phyloP scores from a whole-genome alignment of 2,888 invertebrate genomes.

The Drosophila imparisetae region DNA sequence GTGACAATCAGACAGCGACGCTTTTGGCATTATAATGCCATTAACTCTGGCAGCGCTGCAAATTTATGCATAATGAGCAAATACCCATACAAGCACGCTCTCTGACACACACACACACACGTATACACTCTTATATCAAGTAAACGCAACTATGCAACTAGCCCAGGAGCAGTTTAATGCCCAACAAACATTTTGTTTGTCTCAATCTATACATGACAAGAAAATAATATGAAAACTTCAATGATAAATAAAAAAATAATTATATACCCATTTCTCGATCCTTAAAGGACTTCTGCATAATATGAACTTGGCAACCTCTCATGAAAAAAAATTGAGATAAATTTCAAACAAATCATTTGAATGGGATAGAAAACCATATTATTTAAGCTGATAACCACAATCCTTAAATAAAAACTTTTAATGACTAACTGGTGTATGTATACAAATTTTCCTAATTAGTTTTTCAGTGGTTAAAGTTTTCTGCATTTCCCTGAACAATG shows the following conservation, averaged over 20 bases:
- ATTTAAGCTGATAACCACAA: not conserved
- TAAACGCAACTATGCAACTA: slow-evolving; percentile 33
- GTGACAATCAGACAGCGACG: slow-evolving; percentile 37
- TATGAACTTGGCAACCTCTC: not conserved
- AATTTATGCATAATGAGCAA: slow-evolving; percentile 80
- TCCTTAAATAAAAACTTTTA: not conserved
- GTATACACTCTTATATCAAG: not conserved
- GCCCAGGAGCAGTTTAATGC: slow-evolving; percentile 18
- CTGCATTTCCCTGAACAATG: not conserved
- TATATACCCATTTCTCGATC: not conserved
- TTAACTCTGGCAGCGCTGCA: slow-evolving; percentile 79
- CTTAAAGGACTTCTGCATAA: not conserved
- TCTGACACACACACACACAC: slow-evolving; percentile 1
- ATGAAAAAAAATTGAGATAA: not conserved
- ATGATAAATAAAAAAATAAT: not conserved
- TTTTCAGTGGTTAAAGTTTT: not conserved
- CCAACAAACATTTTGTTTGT: slow-evolving; percentile 46
- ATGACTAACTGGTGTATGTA: not conserved
- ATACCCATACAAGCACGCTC: slow-evolving; percentile 21
- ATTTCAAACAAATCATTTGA: not conserved
- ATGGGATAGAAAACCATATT: not conserved
- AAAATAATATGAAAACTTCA: not conserved
- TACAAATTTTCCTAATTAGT: not conserved
- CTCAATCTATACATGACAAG: not conserved
- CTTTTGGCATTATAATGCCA: slow-evolving; percentile 79